Conservation (phyloP, 2,888 invertebrate species). For the Fragum whitleyi region DNA sequence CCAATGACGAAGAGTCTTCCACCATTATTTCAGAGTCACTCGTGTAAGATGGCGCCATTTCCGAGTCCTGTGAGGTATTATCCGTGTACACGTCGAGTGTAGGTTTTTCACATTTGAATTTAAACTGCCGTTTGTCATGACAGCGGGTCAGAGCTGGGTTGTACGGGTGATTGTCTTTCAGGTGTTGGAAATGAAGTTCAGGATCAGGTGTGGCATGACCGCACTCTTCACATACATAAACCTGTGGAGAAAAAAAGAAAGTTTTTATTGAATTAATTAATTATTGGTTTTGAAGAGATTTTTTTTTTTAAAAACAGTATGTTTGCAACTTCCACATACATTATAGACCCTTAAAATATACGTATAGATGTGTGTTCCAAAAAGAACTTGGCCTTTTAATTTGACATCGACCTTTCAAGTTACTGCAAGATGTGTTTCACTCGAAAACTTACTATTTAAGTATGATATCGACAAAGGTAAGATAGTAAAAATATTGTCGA, state of each 20-base stretch:
- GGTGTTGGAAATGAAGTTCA: conserved; percentile 97
- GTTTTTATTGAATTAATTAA: neutral
- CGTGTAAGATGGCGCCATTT: neutral
- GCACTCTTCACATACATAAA: conserved; percentile 99
- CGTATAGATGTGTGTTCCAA: no score
- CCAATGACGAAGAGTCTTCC: neutral
- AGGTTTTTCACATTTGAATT: conserved; percentile 68
- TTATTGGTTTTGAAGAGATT: neutral
- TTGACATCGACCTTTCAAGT: no score
- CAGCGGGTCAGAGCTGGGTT: conserved; percentile 97
- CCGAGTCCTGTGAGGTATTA: neutral
- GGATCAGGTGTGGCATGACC: conserved; percentile 99
- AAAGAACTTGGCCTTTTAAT: no score
- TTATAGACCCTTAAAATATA: no score
- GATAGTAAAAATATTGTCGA: no score
- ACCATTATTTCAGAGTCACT: conserved; percentile 3
- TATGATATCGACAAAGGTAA: no score
- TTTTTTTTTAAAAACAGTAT: neutral
- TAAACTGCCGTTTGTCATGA: conserved; percentile 98
- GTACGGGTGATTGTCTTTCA: conserved; percentile 89
- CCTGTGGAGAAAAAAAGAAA: conserved; percentile 86
- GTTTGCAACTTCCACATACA: no score
- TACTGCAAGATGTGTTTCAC: no score
- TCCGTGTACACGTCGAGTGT: neutral
- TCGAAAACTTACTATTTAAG: no score